Evolutionary conservation across 2,888 invertebrate genomes (phyloP), one percentile per base, ranked within the genome.

Genomic region (Cheilosia vulpina): DNA sequence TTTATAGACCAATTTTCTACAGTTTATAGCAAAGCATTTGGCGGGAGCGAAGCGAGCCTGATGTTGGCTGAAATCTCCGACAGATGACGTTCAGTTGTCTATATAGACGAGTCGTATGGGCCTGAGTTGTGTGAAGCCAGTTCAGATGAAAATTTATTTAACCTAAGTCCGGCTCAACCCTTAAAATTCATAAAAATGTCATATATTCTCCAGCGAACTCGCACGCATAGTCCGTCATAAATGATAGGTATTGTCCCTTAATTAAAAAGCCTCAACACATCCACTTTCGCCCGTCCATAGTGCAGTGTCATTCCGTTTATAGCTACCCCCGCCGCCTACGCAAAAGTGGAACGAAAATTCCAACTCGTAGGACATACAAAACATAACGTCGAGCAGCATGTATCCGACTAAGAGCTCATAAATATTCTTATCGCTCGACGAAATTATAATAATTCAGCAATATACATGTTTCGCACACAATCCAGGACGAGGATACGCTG

Each of bases 351-450:
- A 79, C 63, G 75, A 38, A 60, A 80, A 85, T 85, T 81, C 85
- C 85, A 50, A 47, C 50, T 75, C 75, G 72, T 53, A 24, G 15
- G 24, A 17, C 17, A 78, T 21, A 68, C 53, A 73, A 17, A 55
- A 65, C 17, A 38, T 76, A 63, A 71, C 17, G 1, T 17, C 19
- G 24, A 65, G n/a, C 53, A 73, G 63, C 69, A 52, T 47, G 47
- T 63, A 50, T 72, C 75, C 27, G 45, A 68, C 76, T 77, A 80
- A 21, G 53, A 73, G 80, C 85, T 81, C 85, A 77, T 85, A 85
- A 85, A 85, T 85, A 85, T 85, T 85, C 85, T 81, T 85, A 81
- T 85, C 81, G 80, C 77, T 76, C 57, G 50, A 85, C 68, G 60
- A 81, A 81, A 85, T 80, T 85, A 85, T 85, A 85, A 85, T 85